Conservation (phyloP, 2,113 vertebrate species). For the Scortum barcoo region DNA sequence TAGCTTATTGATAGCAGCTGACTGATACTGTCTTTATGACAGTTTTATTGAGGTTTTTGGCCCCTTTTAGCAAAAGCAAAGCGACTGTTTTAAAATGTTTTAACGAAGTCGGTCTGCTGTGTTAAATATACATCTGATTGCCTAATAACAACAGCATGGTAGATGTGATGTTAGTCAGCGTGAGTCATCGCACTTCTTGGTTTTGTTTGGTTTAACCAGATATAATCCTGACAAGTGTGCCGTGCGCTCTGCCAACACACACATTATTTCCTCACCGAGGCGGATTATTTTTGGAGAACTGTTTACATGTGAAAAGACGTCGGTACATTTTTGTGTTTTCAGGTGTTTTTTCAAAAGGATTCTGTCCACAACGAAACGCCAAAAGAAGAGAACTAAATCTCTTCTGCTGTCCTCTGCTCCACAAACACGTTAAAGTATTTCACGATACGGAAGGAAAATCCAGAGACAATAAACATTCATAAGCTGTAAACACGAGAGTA, state of each 20-base stretch:
- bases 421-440: neutral
- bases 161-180: neutral
- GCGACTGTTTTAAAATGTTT: neutral
- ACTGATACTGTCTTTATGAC: neutral
- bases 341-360: constrained; percentile 26
- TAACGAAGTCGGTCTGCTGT: neutral
- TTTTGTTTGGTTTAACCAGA: constrained; percentile 34
- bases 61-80: constrained; percentile 2
- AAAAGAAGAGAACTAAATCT: neutral
- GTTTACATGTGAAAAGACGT: neutral
- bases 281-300: constrained; percentile 3
- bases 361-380: neutral
- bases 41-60: neutral
- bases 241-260: constrained; percentile 4
- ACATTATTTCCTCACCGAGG: constrained; percentile 14
- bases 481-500: constrained; percentile 13
- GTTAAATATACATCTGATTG: neutral
- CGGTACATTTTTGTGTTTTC: neutral
- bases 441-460: constrained; percentile 1
- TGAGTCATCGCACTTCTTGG: constrained; percentile 29
- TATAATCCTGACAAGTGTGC: neutral
- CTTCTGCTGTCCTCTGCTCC: neutral
- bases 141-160: neutral
- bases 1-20: constrained; percentile 1
- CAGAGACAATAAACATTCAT: constrained; percentile 2